Conservation (phyloP, 2,113 vertebrate species). For the Syngnathus scovelli region DNA sequence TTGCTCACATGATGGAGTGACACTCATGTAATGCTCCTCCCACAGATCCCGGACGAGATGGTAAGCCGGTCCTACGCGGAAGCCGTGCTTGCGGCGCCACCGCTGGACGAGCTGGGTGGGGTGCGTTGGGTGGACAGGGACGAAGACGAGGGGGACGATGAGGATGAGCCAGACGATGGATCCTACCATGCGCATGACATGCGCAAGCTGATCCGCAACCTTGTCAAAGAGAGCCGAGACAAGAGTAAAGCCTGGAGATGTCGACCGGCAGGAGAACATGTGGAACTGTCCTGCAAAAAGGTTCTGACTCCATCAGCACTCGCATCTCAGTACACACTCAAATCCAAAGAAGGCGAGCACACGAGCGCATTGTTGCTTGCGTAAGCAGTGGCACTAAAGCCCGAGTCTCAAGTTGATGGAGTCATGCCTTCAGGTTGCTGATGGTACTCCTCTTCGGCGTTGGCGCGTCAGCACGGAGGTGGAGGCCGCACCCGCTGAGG, state of each 20-base stretch:
- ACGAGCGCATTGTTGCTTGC: background rate
- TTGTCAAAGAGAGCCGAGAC: slow-evolving; percentile 88
- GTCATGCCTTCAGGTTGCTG: slow-evolving; percentile 77
- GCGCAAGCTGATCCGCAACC: slow-evolving; percentile 78
- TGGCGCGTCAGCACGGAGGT: slow-evolving; percentile 89
- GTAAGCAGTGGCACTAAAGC: too few relatives aligned
- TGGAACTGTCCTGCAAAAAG: slow-evolving; percentile 93
- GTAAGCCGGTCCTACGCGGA: slow-evolving; percentile 87
- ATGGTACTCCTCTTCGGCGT: slow-evolving; percentile 83
- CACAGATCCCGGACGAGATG: slow-evolving; percentile 88
- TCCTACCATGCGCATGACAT: slow-evolving; percentile 79
- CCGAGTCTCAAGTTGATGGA: too few relatives aligned
- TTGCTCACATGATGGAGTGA: background rate
- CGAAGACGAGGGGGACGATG: slow-evolving; percentile 54
- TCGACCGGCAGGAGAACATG: slow-evolving; percentile 74
- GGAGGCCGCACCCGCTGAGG: slow-evolving; percentile 80
- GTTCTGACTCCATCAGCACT: slow-evolving; percentile 46
- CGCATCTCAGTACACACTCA: background rate
- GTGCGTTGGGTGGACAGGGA: slow-evolving; percentile 26
- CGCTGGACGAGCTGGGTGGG: slow-evolving; percentile 82
- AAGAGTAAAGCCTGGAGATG: slow-evolving; percentile 90
- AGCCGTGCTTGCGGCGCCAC: slow-evolving; percentile 80
- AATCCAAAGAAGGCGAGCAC: too few relatives aligned
- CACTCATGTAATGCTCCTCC: background rate
- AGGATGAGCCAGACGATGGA: slow-evolving; percentile 78